Evolutionary conservation across 2,113 vertebrate genomes (phyloP).

Genomic region (Pyrgilauda ruficollis): DNA sequence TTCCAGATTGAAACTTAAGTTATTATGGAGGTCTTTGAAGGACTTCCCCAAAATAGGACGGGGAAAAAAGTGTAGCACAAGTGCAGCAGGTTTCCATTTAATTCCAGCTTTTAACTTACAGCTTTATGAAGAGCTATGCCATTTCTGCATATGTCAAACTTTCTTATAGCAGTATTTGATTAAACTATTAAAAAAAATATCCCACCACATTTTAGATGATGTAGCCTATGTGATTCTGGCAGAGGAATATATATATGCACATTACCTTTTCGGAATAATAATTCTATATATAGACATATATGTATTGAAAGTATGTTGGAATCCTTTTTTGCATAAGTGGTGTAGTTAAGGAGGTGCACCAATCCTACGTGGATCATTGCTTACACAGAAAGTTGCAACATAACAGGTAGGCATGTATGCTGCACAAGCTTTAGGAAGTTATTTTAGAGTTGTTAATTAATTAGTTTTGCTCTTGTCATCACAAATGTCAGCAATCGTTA

Average conservation of each 20-base stretch:
- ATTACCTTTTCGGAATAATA: not conserved
- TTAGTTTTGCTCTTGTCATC: not conserved
- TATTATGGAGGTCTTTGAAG: not conserved
- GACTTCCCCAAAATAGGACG: not conserved
- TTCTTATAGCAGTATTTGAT: not conserved
- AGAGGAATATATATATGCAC: not conserved
- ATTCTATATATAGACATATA: not conserved
- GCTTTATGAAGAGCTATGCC: not conserved
- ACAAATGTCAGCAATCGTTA: not conserved
- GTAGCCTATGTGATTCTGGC: not conserved
- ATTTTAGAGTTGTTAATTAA: not conserved
- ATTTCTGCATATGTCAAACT: not conserved
- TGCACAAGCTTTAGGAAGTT: not conserved
- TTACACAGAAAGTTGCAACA: not conserved
- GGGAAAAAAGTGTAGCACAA: not conserved
- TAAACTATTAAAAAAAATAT: not conserved
- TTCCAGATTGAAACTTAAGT: not conserved
- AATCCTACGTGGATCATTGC: rapidly evolving
- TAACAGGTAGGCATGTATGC: not conserved
- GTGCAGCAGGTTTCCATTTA: not conserved
- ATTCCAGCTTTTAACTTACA: not conserved
- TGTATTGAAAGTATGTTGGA: not conserved
- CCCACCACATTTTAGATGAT: not conserved
- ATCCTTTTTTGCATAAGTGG: not conserved
- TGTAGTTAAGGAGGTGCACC: not conserved